Evolutionary conservation across 2,888 invertebrate genomes (phyloP).

Genomic region (Rhorus exstirpatorius): DNA sequence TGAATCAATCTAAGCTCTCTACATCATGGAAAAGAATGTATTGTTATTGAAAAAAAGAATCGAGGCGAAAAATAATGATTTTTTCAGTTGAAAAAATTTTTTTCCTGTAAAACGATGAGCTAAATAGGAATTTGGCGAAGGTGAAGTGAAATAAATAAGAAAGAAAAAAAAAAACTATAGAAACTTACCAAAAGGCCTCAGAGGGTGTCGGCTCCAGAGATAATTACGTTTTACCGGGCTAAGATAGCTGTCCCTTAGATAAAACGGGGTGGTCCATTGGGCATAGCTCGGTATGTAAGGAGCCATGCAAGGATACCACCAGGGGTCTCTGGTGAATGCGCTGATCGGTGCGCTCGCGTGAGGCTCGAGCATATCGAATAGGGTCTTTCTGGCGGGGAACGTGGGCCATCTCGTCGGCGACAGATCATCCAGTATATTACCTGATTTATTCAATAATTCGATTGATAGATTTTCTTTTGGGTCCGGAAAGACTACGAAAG

Average conservation of each 20-base stretch:
- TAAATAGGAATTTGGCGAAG: neutral
- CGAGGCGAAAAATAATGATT: neutral
- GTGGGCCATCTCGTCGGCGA: slow-evolving; percentile 76
- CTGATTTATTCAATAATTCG: slow-evolving; percentile 70
- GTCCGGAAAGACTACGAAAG: neutral
- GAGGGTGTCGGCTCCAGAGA: slow-evolving; percentile 96
- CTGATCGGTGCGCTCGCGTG: slow-evolving; percentile 92
- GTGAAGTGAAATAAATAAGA: neutral
- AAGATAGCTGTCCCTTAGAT: slow-evolving; percentile 95
- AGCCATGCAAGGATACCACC: slow-evolving; percentile 95
- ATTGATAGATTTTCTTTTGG: neutral
- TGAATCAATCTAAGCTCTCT: too few relatives aligned
- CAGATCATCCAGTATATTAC: slow-evolving; percentile 80
- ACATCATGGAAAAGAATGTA: too few relatives aligned
- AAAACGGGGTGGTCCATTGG: slow-evolving; percentile 90
- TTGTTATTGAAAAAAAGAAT: neutral
- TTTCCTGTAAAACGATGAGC: neutral
- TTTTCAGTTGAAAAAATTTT: neutral
- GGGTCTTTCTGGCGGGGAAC: slow-evolving; percentile 87
- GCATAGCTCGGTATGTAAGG: slow-evolving; percentile 90
- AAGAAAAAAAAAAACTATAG: neutral
- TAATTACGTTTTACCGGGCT: slow-evolving; percentile 96
- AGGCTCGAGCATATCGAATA: slow-evolving; percentile 92
- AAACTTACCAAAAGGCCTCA: slow-evolving; percentile 95
- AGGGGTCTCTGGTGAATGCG: slow-evolving; percentile 94